Base-by-base conservation (phyloP, 2,797 vertebrate genomes). In the Micromesistius poutassou region DNA sequence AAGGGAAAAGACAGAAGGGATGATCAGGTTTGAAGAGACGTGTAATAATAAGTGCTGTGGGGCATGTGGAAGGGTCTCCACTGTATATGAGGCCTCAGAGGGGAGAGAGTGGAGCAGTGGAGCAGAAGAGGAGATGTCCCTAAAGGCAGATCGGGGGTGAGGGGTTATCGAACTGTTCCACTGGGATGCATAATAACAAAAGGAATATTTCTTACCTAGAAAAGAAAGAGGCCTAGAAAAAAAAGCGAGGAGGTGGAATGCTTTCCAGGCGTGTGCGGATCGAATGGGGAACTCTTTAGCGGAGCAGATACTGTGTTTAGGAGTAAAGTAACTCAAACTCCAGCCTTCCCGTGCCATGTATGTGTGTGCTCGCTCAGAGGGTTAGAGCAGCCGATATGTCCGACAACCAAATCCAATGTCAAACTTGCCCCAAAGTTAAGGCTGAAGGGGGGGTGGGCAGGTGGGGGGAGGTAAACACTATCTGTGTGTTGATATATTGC, bases 231-330 rank as follows among this genome's bases (percentile, higher is more conserved):
- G n/a, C n/a, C n/a, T n/a, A n/a, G 25, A n/a, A 40, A 8, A 13
- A 35, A 25, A 6, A 4, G 8, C 2, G 72, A 35, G 66, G n/a
- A 12, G 22, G 55, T n/a, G 28, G 42, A 78, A 73, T 84, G 77
- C 31, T 71, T 2, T 14, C 71, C 70, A 5, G 71, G 79, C 74
- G 79, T 70, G 72, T 78, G 36, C 22, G 13, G 28, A 71, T 71
- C 1, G 25, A 30, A 28, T 30, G 68, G 25, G 28, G 30, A 22
- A 0, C 2, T 75, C 3, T 28, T 70, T 4, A 14, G 72, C 16
- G 73, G 28, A 80, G 9, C 72, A 75, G 76, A 77, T 83, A 40
- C 79, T 74, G 36, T 76, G 80, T 86, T 75, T 42, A 12, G n/a
- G n/a, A 3, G 62, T 28, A 4, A 76, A 78, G 81, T 82, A 70